These are phyloP conservation scores for Drosophila ogumai DNA, from an alignment of 1,140 invertebrate species.

Conservation along the genomic window DNA sequence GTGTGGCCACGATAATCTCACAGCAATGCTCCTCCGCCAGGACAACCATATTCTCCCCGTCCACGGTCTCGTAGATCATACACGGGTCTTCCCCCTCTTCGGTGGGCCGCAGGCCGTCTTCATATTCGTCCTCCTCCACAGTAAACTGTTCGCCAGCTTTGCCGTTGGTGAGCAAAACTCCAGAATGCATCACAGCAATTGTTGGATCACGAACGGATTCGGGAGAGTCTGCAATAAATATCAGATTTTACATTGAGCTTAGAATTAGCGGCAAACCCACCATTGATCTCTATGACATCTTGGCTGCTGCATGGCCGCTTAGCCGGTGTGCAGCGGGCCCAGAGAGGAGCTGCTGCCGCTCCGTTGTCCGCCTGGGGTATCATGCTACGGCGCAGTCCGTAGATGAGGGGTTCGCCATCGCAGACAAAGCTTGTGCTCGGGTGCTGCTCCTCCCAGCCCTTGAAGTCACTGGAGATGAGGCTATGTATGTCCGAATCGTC, in stretches of 20 bases:
- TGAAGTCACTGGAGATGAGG: slow-evolving; percentile 58
- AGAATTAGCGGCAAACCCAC: slow-evolving; percentile 6
- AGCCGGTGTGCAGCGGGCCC: slow-evolving; percentile 11
- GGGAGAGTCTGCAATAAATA: slow-evolving; percentile 32
- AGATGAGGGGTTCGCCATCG: slow-evolving; percentile 24
- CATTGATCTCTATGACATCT: slow-evolving; percentile 44
- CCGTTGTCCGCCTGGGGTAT: neutral
- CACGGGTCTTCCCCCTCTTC: slow-evolving; percentile 17
- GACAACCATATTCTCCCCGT: slow-evolving; percentile 58
- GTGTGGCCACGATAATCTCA: slow-evolving; percentile 64
- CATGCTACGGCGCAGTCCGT: slow-evolving; percentile 26
- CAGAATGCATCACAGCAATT: slow-evolving; percentile 21
- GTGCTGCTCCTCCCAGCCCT: slow-evolving; percentile 46
- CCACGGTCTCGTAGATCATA: slow-evolving; percentile 53
- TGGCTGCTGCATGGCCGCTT: slow-evolving; percentile 20
- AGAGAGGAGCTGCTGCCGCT: neutral
- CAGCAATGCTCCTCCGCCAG: slow-evolving; percentile 65
- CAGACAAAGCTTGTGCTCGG: neutral
- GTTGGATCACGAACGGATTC: slow-evolving; percentile 20
- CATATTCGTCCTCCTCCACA: neutral
- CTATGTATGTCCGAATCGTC: slow-evolving; percentile 62
- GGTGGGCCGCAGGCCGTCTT: neutral
- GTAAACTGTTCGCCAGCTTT: slow-evolving; percentile 20
- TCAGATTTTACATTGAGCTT: neutral
- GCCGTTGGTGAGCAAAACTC: slow-evolving; percentile 44